A percentile compares a stretch with the other conserved stretches of the same genome.
Conservation (phyloP, 37 sponge, comb jelly and placozoan genomes). For the Cliona cf. orientalis region DNA sequence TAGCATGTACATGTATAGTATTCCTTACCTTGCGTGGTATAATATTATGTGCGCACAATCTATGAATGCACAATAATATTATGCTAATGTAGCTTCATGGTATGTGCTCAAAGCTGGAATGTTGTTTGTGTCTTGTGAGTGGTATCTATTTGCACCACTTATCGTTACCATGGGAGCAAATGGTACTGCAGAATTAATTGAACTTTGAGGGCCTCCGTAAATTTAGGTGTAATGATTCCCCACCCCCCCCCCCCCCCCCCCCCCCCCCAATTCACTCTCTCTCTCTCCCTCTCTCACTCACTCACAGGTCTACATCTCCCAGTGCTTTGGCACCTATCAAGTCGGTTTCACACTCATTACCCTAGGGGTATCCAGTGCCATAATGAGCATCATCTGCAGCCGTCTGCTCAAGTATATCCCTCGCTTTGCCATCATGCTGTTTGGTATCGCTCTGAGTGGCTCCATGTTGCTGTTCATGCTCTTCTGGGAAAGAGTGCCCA, state of each 20-base stretch:
- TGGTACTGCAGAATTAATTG: no score
- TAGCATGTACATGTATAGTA: background rate
- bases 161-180: no score
- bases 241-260: no score
- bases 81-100: background rate
- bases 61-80: background rate
- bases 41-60: background rate
- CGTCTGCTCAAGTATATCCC: slow-evolving; percentile 48
- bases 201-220: no score
- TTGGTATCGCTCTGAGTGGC: slow-evolving; percentile 15
- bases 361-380: slow-evolving; percentile 42
- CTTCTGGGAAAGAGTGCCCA: slow-evolving; percentile 51
- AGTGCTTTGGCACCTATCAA: slow-evolving; percentile 58
- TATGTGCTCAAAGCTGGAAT: background rate
- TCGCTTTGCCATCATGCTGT: slow-evolving; percentile 20
- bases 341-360: slow-evolving; percentile 53
- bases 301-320: slow-evolving; percentile 40
- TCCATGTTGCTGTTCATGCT: slow-evolving; percentile 46
- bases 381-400: slow-evolving; percentile 15
- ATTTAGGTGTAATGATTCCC: no score
- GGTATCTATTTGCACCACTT: no score
- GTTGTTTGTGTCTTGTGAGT: no score
- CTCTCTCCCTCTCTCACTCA: background rate
- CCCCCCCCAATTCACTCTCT: background rate
- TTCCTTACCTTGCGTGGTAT: background rate